Percentiles rank a stretch among this genome's conserved stretches.
phyloP scores from a whole-genome alignment of 2,113 vertebrate species.

The Corythaixoides concolor region DNA sequence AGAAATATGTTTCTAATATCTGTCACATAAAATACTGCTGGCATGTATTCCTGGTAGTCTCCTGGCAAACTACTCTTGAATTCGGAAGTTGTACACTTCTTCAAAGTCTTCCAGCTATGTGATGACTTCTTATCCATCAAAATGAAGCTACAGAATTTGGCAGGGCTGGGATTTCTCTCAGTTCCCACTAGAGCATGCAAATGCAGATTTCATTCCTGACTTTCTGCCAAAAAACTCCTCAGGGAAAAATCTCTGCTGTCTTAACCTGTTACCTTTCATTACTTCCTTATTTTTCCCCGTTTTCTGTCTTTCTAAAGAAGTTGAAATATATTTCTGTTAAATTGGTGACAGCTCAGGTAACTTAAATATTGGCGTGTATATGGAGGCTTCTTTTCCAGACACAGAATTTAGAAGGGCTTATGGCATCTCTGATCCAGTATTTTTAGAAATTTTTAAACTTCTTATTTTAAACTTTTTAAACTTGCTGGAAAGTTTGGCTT shows the following conservation, averaged over 20 bases:
- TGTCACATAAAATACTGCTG: neutral
- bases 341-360: neutral
- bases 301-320: neutral
- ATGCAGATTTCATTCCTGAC: neutral
- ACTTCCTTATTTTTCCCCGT: neutral
- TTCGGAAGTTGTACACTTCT: neutral
- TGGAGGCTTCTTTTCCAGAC: neutral
- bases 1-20: neutral
- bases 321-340: neutral
- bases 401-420: neutral
- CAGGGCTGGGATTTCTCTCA: neutral
- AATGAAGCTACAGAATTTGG: neutral
- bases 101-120: neutral
- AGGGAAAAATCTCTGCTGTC: neutral
- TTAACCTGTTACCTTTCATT: conserved; percentile 14
- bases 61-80: neutral
- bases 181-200: neutral
- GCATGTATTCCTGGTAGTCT: neutral
- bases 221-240: conserved; percentile 13
- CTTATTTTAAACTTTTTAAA: neutral
- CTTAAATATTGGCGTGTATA: neutral
- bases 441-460: neutral
- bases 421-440: neutral
- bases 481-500: neutral
- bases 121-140: neutral